Base-by-base conservation (phyloP, 2,888 invertebrate species). In the Blomia tropicalis region DNA sequence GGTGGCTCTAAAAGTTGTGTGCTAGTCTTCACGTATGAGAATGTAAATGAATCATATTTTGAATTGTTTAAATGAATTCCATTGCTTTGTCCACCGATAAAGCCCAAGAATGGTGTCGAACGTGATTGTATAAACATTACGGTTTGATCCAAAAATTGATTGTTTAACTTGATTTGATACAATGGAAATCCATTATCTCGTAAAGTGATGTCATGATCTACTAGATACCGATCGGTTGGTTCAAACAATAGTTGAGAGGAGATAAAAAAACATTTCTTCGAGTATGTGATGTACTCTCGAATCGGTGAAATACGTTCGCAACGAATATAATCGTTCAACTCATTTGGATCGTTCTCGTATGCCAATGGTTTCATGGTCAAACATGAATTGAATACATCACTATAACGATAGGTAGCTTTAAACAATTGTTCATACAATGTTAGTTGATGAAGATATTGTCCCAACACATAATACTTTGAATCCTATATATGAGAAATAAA, bases 141-240 rank as follows among this genome's bases (percentile, higher is more conserved):
- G n/a, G 44, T 4, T n/a, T 27, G 31, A 2, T 56, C 56, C 11
- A 62, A 19, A 58, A 43, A 62, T 11, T 31, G n/a, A 43, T 62
- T 62, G 2, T 56, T 36, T 23, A 62, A 23, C 2, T 4, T 2
- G 7, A 62, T 56, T 17, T 54, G 19, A 43, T 17, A 56, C n/a
- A 62, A 43, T 4, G 56, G 62, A 43, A 62, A 62, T 14, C 43
- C 62, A 43, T 62, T 62, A 31, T 62, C 62, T 2, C 62, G 31
- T 11, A 62, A 2, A n/a, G 23, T 56, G 2, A 41, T 32, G 54
- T 62, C 62, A 36, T 62, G 62, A 23, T 62, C 62, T 4, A 62
- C 31, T 2, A 22, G 2, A 31, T 56, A 62, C 19, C 56, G 36
- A 19, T 32, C 30, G 22, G 27, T 27, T 22, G 29, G 11, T n/a